phyloP scores from a whole-genome alignment of 2,888 invertebrate genomes.

The Drosophila conformis region DNA sequence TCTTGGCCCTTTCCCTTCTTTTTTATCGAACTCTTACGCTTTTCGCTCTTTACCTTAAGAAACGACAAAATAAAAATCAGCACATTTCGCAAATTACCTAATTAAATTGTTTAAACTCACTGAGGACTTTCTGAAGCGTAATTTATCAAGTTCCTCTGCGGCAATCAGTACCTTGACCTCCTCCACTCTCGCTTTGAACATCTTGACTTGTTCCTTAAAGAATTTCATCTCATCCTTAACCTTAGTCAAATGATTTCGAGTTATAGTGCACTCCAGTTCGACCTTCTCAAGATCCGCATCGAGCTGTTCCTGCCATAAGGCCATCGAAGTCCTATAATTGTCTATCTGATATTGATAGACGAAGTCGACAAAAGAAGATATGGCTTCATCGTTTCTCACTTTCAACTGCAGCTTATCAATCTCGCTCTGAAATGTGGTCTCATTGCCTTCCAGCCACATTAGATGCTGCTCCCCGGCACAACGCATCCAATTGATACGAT shows the following conservation, averaged over 20 bases:
- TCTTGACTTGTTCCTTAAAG: constrained; percentile 35
- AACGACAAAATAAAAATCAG: background rate
- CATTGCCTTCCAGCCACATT: constrained; percentile 21
- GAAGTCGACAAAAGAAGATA: constrained; percentile 6
- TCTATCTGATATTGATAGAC: constrained; percentile 22
- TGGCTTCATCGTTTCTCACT: background rate
- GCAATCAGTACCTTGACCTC: constrained; percentile 26
- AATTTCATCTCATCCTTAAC: constrained; percentile 43
- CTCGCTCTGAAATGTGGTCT: constrained; percentile 16
- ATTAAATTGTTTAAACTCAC: background rate
- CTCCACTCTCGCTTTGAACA: constrained; percentile 30
- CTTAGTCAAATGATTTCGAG: constrained; percentile 18
- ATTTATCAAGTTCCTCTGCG: constrained; percentile 1
- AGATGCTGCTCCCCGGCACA: constrained; percentile 46
- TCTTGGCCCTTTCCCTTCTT: background rate
- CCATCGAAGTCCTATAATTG: background rate
- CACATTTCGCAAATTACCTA: background rate
- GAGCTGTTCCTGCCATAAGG: constrained; percentile 41
- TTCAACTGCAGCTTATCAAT: background rate
- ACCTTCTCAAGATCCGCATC: constrained; percentile 50
- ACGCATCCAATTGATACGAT: constrained; percentile 54
- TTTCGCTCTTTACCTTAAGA: background rate
- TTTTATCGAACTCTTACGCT: background rate
- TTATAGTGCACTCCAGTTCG: constrained; percentile 37
- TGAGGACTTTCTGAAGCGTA: background rate